These are phyloP conservation scores for Lepetodrilus schrolli DNA, from an alignment of 2,888 invertebrate genomes.

Conservation along the genomic window DNA sequence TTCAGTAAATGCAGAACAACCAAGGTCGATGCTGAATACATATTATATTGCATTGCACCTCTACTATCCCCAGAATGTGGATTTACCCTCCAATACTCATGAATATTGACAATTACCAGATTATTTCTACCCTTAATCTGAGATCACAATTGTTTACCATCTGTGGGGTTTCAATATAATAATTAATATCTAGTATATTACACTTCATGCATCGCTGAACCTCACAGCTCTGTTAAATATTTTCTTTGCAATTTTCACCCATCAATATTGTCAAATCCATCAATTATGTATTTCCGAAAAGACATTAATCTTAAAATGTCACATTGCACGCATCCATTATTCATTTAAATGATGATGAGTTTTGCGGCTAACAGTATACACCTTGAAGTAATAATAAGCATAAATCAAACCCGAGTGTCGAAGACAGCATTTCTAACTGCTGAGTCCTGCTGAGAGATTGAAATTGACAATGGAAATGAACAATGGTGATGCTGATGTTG, in stretches of 20 bases:
- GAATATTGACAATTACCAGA: not conserved
- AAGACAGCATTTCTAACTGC: not conserved
- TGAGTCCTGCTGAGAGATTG: not conserved
- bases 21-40: too few species aligned
- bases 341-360: slow-evolving; percentile 21
- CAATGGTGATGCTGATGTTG: not conserved
- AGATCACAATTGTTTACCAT: not conserved
- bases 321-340: slow-evolving; percentile 2
- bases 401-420: not conserved
- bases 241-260: not conserved
- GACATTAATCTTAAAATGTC: not conserved
- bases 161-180: not conserved
- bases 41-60: too few species aligned
- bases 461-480: not conserved
- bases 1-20: too few species aligned
- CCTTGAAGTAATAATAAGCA: not conserved
- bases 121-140: not conserved
- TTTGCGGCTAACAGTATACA: not conserved
- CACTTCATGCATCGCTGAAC: too few species aligned
- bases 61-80: too few species aligned
- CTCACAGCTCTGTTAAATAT: too few species aligned
- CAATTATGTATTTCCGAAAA: not conserved
- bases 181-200: too few species aligned
- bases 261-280: not conserved
- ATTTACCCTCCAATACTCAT: too few species aligned